These are phyloP conservation scores for Leuciscus idus DNA, from an alignment of 2,113 vertebrate species.

Conservation along the genomic window DNA sequence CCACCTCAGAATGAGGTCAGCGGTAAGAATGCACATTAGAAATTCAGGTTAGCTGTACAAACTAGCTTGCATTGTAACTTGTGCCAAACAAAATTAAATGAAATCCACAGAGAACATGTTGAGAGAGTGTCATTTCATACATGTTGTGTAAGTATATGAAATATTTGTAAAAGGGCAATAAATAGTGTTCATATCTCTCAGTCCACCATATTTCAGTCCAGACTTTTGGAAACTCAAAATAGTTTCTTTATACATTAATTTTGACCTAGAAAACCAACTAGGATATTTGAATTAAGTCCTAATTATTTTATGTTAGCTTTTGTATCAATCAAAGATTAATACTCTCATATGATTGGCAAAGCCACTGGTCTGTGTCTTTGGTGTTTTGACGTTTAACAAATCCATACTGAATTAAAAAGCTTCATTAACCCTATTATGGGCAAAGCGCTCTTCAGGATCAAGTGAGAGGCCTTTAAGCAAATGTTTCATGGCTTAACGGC, in stretches of 20 bases:
- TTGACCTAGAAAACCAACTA: neutral
- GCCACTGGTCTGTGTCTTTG: conserved; percentile 33
- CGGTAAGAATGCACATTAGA: conserved; percentile 28
- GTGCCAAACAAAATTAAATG: conserved; percentile 36
- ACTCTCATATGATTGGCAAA: neutral
- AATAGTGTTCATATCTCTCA: conserved; percentile 55
- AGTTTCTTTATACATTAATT: conserved; percentile 3
- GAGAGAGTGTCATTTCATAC: conserved; percentile 14
- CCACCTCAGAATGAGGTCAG: conserved; percentile 22
- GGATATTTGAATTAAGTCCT: neutral
- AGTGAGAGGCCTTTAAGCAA: neutral
- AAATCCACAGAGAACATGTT: neutral
- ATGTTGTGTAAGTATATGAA: conserved; percentile 20
- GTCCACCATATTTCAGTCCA: conserved; percentile 16
- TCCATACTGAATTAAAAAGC: conserved; percentile 7
- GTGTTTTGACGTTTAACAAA: conserved; percentile 23
- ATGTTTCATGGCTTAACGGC: neutral
- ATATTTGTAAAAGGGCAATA: conserved; percentile 54
- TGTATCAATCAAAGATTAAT: neutral
- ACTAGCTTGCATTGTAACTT: conserved; percentile 13
- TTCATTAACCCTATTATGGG: conserved; percentile 3
- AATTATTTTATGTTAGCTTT: neutral
- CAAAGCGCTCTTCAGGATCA: neutral
- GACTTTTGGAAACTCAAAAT: conserved; percentile 39
- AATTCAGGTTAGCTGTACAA: conserved; percentile 52